Conservation (phyloP, 2,888 invertebrate genomes). For the Campoplex nolae region DNA sequence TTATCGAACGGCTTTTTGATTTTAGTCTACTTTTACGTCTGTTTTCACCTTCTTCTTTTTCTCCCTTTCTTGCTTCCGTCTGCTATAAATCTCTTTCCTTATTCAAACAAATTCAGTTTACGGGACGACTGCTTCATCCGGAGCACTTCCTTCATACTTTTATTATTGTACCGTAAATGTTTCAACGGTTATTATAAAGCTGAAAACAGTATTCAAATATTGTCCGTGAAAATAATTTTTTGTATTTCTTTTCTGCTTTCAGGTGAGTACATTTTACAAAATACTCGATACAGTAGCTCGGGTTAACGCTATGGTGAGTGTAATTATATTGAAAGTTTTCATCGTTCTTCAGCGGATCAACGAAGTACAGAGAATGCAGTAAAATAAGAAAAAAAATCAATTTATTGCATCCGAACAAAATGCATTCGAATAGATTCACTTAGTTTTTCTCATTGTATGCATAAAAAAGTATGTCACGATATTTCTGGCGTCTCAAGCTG, state of each 20-base stretch:
- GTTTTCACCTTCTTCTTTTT: not conserved
- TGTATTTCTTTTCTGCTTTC: conserved; percentile 29
- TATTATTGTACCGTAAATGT: not conserved
- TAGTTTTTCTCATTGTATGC: not conserved
- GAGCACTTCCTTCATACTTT: not conserved
- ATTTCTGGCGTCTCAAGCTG: not conserved
- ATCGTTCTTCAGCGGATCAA: not conserved
- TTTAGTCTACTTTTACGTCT: not conserved
- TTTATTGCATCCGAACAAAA: not conserved
- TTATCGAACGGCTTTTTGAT: conserved; percentile 8
- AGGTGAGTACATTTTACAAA: conserved; percentile 47
- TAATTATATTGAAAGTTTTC: not conserved
- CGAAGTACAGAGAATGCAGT: not conserved
- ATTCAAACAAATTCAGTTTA: conserved; percentile 4
- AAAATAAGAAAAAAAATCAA: not conserved
- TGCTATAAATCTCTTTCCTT: not conserved
- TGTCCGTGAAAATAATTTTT: not conserved
- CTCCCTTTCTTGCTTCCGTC: not conserved
- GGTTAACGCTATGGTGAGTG: conserved; percentile 34
- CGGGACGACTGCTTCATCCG: not conserved
- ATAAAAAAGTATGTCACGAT: conserved; percentile 15
- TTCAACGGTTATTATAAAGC: not conserved
- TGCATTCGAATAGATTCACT: conserved; percentile 12
- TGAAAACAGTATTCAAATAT: not conserved
- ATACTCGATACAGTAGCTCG: not conserved